A percentile compares a stretch with the other conserved stretches of the same genome.
Evolutionary conservation across 2,888 invertebrate genomes (phyloP).

Genomic region (Erannis defoliaria): DNA sequence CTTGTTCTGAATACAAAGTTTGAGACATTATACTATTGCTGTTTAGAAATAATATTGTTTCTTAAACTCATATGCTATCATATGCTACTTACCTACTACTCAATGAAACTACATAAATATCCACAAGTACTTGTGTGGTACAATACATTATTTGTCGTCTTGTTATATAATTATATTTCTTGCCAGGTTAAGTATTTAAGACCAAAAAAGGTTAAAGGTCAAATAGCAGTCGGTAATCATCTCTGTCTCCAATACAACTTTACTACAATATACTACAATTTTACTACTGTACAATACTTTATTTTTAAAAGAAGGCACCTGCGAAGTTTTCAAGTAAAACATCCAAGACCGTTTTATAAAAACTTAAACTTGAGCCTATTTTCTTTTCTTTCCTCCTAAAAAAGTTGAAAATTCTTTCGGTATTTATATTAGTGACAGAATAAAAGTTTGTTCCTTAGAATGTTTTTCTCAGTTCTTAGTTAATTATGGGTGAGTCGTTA

Average conservation of each 20-base stretch:
- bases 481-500: slow-evolving; percentile 35
- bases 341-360: slow-evolving; percentile 26
- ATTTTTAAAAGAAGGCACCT: too few relatives aligned
- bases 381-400: slow-evolving; percentile 14
- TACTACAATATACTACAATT: too few relatives aligned
- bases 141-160: neutral
- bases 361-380: slow-evolving; percentile 36
- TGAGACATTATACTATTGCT: slow-evolving; percentile 19
- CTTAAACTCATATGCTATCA: neutral
- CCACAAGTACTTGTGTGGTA: neutral
- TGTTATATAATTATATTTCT: neutral
- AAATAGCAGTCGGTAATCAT: neutral
- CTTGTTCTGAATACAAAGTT: slow-evolving; percentile 53
- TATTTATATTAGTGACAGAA: slow-evolving; percentile 15
- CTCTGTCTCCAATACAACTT: slow-evolving; percentile 32
- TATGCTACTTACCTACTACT: neutral
- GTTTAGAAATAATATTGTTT: too few relatives aligned
- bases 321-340: slow-evolving; percentile 18
- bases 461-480: slow-evolving; percentile 17
- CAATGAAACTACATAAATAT: neutral
- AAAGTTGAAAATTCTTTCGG: slow-evolving; percentile 18
- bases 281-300: too few relatives aligned
- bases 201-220: slow-evolving; percentile 7
- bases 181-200: neutral
- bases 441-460: slow-evolving; percentile 9